Evolutionary conservation across 2,888 invertebrate species (phyloP), one percentile per base, ranked within the genome.

Genomic region (Apodemia mormo): DNA sequence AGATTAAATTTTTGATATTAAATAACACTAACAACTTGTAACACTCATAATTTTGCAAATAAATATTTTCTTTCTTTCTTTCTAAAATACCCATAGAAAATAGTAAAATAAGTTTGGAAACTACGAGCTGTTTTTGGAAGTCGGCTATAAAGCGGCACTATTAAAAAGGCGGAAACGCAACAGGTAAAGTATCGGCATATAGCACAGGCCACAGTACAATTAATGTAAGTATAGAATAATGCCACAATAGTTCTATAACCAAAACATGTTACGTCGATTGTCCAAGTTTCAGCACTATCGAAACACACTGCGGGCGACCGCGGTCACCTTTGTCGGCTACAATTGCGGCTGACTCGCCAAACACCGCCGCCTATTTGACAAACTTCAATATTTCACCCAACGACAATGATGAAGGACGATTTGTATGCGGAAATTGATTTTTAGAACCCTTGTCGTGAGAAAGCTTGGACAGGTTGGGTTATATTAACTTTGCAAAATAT

Each of bases 371-470:
- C 37, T 66, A 61, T 43, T 80, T 81, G 81, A 81, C 83, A 82
- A 84, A 82, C 82, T 83, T 76, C 85, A 87, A 90, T 92, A 92
- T 88, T 87, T 92, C 88, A 90, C 85, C 80, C 78, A 45, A 80
- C 88, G 86, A 92, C 93, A 93, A 93, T 92, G 92, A 92, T 90
- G 78, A 76, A 76, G 87, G 82, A 85, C 88, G 87, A 92, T 91
- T 92, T 92, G 92, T 92, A 90, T 92, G 92, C 93, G 92, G 93
- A 93, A 92, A 92, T 92, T 89, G 92, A 88, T 91, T 92, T 92
- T 92, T 92, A 89, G 82, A 85, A 81, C 61, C 78, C 72, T 73
- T 73, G 80, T 80, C 89, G 89, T 90, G 91, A 88, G 91, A 92
- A 90, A 86, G 85, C 86, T 87, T 88, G 89, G 91, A 87, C 90